Base-by-base conservation (phyloP, 2,797 vertebrate genomes). In the Acanthornis magna region DNA sequence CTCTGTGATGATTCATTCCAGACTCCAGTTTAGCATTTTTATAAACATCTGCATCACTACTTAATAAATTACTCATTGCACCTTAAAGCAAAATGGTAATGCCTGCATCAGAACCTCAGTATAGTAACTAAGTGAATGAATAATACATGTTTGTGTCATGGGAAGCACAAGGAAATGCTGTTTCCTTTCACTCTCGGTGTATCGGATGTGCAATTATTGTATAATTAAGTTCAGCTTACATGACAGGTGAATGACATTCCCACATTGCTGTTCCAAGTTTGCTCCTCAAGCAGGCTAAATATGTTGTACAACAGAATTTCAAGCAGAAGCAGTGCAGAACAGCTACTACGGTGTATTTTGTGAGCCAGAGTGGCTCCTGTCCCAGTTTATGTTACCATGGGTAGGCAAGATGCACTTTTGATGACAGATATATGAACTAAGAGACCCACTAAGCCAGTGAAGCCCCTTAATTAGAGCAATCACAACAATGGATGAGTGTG, bases 21-120 rank as follows among this genome's bases (percentile, higher is more conserved):
- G 88, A 63, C 36, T 73, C 73, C 10, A 48, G 20, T 55, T 78
- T n/a, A 60, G 17, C 55, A 22, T 89, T 95, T 94, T 85, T 79
- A 79, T 82, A 93, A 94, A 80, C 63, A 94, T 89, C 72, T 92
- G 45, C 38, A 75, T 47, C 60, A 45, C 68, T 78, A 42, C 57
- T 63, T 82, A 94, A 91, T 95, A 93, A 94, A 90, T 91, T 85
- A 91, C 78, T 93, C n/a, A 72, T 76, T 38, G n/a, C 54, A 89
- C 79, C 58, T 96, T 93, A 88, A 82, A 96, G 88, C 62, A 84
- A 72, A 92, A 96, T 83, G 53, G 54, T 84, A 96, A 93, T 93
- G 68, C 55, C 38, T 93, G 14, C 72, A 71, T 89, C 29, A 36
- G 79, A 78, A 53, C 43, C 70, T 68, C 23, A 55, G 40, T 62